Conservation (phyloP, 2,888 invertebrate genomes). For the Cantharis rufa region DNA sequence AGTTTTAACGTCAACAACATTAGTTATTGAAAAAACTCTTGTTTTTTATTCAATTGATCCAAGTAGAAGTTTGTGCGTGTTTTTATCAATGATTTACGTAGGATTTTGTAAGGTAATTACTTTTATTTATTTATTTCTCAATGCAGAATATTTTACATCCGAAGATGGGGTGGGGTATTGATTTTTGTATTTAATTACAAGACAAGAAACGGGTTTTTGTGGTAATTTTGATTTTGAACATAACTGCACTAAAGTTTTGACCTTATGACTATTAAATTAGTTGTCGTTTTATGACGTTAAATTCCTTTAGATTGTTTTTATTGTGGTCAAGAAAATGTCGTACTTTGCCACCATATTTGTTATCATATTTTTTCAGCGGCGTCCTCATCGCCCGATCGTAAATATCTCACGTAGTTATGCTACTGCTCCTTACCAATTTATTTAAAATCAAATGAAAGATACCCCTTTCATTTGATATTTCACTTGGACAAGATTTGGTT, state of each 20-base stretch:
- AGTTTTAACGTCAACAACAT: not conserved
- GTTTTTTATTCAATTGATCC: not conserved
- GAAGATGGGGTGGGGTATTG: not conserved
- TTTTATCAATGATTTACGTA: not conserved
- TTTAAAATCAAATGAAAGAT: too few relatives aligned
- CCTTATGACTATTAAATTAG: not conserved
- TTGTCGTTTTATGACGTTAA: not conserved
- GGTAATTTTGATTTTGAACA: not conserved
- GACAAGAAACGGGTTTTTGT: not conserved
- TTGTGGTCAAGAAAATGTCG: not conserved
- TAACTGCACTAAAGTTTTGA: too few relatives aligned
- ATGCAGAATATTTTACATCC: not conserved
- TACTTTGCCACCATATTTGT: not conserved
- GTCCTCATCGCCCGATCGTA: not conserved
- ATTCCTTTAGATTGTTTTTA: not conserved
- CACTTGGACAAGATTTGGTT: too few relatives aligned
- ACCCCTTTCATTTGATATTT: too few relatives aligned
- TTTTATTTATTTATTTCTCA: not conserved
- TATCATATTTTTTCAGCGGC: not conserved
- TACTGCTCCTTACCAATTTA: not conserved
- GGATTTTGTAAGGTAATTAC: not conserved
- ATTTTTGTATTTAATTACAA: not conserved
- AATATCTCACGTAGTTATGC: not conserved
- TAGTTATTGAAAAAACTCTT: not conserved
- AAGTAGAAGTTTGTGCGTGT: not conserved